These are phyloP conservation scores for Ochotona princeps DNA, from an alignment of 2,113 vertebrate species.

Conservation along the genomic window DNA sequence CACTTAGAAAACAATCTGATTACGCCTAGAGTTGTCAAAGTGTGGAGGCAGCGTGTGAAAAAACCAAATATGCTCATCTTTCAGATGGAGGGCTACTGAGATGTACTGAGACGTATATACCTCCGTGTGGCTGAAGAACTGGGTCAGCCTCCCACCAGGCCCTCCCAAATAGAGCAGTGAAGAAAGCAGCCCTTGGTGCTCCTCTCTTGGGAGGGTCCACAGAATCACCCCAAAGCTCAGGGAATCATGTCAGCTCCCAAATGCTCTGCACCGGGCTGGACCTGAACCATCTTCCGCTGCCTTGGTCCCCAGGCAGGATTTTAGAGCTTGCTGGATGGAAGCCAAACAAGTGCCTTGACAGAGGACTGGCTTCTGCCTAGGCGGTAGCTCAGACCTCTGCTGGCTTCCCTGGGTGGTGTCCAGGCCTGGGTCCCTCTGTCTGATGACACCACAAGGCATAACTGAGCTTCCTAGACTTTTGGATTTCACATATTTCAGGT, in stretches of 20 bases:
- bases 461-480: conserved; percentile 25
- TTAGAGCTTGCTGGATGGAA: conserved; percentile 12
- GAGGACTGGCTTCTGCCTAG: not conserved
- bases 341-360: not conserved
- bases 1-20: conserved; percentile 81
- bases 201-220: not conserved
- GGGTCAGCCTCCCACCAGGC: conserved; percentile 77
- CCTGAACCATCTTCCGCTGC: not conserved
- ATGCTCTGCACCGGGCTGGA: not conserved
- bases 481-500: conserved; percentile 7
- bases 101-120: conserved; percentile 28
- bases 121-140: conserved; percentile 61
- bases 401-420: not conserved
- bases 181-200: not conserved
- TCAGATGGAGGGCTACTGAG: conserved; percentile 53
- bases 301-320: not conserved
- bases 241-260: not conserved
- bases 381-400: not conserved
- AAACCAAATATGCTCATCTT: conserved; percentile 80
- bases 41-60: conserved; percentile 81
- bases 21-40: conserved; percentile 80
- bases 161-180: conserved; percentile 64
- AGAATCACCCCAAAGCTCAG: not conserved
- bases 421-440: not conserved
- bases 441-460: not conserved